phyloP scores from a whole-genome alignment of 2,113 vertebrate species.

The Cyprinodon variegatus region DNA sequence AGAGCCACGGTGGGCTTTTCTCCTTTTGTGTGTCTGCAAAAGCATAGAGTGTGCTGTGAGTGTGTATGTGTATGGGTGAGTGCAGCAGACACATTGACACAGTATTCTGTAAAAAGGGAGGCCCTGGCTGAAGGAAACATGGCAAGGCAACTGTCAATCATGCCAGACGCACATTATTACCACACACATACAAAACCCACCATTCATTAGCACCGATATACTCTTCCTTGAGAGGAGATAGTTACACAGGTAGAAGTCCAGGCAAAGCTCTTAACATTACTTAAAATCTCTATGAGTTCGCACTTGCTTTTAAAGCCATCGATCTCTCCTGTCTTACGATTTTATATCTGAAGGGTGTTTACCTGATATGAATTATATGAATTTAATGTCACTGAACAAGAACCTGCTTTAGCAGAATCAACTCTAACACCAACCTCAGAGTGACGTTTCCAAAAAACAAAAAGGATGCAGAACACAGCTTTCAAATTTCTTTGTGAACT shows the following conservation, averaged over 20 bases:
- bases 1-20: conserved; percentile 52
- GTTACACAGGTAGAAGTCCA: background rate
- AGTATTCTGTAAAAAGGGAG: conserved; percentile 63
- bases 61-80: conserved; percentile 34
- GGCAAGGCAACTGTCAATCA: conserved; percentile 76
- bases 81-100: conserved; percentile 61
- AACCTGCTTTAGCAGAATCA: background rate
- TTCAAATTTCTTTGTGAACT: conserved; percentile 26
- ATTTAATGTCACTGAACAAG: background rate
- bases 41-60: conserved; percentile 22
- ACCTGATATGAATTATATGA: background rate
- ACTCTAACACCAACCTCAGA: too few species aligned
- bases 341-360: background rate
- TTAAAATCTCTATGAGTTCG: background rate
- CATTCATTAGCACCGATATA: conserved; percentile 33
- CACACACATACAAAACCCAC: conserved; percentile 23
- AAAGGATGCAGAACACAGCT: conserved; percentile 16
- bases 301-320: background rate
- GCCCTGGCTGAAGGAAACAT: conserved; percentile 40
- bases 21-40: conserved; percentile 40
- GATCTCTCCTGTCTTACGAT: background rate
- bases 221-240: conserved; percentile 15
- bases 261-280: conserved; percentile 10
- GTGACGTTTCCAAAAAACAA: too few species aligned
- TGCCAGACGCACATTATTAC: conserved; percentile 33